A percentile compares a stretch with the other conserved stretches of the same genome.
phyloP scores from a whole-genome alignment of 2,888 invertebrate species.

The Aleiodes testaceus region DNA sequence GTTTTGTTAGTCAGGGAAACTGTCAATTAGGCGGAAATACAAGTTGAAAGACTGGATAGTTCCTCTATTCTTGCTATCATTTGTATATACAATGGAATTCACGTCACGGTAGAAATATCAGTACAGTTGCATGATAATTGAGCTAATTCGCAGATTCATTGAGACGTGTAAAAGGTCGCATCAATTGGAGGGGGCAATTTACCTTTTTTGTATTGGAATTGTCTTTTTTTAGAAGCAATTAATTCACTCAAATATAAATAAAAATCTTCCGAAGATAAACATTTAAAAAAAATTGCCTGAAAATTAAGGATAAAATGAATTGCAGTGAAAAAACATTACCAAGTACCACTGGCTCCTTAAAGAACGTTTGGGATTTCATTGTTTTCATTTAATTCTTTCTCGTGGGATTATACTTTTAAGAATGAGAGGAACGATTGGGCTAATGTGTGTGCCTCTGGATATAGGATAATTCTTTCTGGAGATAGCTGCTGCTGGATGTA shows the following conservation, averaged over 20 bases:
- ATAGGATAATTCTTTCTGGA: slow-evolving; percentile 30
- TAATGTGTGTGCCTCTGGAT: slow-evolving; percentile 28
- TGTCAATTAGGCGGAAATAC: slow-evolving; percentile 44
- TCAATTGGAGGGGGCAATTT: background rate
- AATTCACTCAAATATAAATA: too few species aligned
- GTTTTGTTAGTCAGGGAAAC: slow-evolving; percentile 41
- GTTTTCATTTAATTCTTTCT: background rate
- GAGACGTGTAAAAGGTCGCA: slow-evolving; percentile 15
- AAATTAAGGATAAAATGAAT: too few species aligned
- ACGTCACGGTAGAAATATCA: slow-evolving; percentile 32
- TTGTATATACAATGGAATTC: slow-evolving; percentile 10
- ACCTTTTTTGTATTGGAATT: too few species aligned
- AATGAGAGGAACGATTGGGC: background rate
- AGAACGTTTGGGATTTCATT: background rate
- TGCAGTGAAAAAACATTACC: too few species aligned
- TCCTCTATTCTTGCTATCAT: background rate
- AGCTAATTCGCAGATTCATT: slow-evolving; percentile 23
- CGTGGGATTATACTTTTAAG: background rate
- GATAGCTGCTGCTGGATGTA: background rate
- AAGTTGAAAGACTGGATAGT: slow-evolving; percentile 18
- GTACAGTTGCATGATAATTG: slow-evolving; percentile 24
- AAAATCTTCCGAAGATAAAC: too few species aligned
- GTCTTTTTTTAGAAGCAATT: too few species aligned
- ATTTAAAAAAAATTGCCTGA: too few species aligned
- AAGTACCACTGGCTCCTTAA: too few species aligned